A percentile compares a stretch with the other conserved stretches of the same genome.
phyloP scores from a whole-genome alignment of 2,113 vertebrate species.

The Nesoenas mayeri region DNA sequence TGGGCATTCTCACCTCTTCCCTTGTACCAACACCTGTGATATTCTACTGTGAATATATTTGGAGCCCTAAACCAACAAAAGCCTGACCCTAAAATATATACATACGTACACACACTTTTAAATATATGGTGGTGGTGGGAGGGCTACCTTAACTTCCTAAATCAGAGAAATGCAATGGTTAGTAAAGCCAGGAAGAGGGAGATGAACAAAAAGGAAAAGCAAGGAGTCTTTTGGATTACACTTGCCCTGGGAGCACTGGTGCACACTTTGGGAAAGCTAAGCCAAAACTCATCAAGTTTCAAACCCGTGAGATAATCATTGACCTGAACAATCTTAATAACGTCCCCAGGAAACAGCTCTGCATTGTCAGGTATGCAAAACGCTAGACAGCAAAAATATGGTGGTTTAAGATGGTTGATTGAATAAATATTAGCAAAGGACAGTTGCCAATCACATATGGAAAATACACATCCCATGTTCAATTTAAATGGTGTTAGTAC shows the following conservation, averaged over 20 bases:
- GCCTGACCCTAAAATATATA: not conserved
- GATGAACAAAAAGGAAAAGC: not conserved
- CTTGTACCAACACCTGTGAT: not conserved
- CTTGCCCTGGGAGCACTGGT: not conserved
- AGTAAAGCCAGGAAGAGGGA: not conserved
- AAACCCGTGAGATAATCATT: not conserved
- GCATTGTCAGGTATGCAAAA: not conserved
- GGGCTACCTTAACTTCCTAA: not conserved
- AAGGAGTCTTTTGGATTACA: not conserved
- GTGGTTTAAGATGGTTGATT: not conserved
- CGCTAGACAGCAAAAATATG: not conserved
- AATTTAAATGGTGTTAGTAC: not conserved
- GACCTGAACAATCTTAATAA: not conserved
- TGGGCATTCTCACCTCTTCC: not conserved
- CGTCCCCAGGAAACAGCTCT: not conserved
- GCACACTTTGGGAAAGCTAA: not conserved
- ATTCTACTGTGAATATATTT: not conserved
- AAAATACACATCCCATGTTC: not conserved
- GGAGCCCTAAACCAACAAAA: not conserved
- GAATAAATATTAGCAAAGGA: not conserved
- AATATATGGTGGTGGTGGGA: not conserved
- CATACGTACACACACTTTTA: too few relatives aligned
- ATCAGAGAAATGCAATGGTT: not conserved
- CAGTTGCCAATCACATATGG: not conserved
- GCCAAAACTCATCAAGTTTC: not conserved